Evolutionary conservation across 1,140 invertebrate genomes (phyloP), one percentile per base, ranked within the genome.

Genomic region (Liolophura sinensis): DNA sequence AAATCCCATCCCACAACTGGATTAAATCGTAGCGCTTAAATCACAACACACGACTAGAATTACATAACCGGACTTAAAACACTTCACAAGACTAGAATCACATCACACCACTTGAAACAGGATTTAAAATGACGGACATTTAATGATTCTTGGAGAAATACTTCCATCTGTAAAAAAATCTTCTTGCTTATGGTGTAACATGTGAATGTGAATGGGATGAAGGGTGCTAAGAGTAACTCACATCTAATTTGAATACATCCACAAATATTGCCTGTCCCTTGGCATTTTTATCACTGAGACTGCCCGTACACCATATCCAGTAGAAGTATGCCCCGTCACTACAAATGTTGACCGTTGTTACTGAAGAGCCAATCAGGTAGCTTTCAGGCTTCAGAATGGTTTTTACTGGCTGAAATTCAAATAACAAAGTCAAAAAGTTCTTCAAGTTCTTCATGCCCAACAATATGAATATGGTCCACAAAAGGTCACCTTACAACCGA

Each of bases 291-390:
- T 83, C 81, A 25, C 67, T 63, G 15, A 72, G 48, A 27, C 59
- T 56, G 0, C 73, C 73, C 24, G 76, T 73, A 50, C 78, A 77
- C 82, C 82, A 84, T 11, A 84, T 56, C 81, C 81, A 83, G 61
- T 82, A 84, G 67, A 83, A 79, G 48, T 70, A 75, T 15, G 71
- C 67, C 1, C 80, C 80, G 75, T 84, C 82, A 64, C 78, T 80
- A 65, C 77, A 79, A 49, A 84, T 78, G 7, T 69, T 72, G 15
- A 84, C 65, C 16, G 80, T 84, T 14, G 79, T 82, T 18, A 73
- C 71, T n/a, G 73, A 63, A 16, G 68, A 73, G 22, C 69, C 62
- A 51, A 68, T 54, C 18, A 60, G 25, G 27, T 67, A 71, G 31
- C 60, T 62, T 48, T 72, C 71, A 31, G 71, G 73, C 59, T 73